Conservation (phyloP, 1,140 invertebrate genomes). For the Caenorhabditis elegans region DNA sequence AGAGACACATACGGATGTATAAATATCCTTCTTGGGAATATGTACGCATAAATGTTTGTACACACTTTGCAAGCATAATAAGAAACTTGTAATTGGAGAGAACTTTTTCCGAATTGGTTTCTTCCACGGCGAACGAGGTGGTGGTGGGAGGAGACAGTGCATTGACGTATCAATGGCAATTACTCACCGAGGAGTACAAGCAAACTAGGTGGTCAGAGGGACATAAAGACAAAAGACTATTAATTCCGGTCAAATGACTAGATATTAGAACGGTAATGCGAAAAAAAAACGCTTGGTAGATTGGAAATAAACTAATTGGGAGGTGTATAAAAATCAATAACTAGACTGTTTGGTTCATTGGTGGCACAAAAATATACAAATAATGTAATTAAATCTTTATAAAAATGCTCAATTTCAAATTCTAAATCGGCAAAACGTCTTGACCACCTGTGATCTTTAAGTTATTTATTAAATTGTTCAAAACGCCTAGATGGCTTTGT, state of each 20-base stretch:
- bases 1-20: conserved; percentile 11
- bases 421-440: too few relatives aligned
- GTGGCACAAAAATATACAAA: too few relatives aligned
- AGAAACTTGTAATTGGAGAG: conserved; percentile 17
- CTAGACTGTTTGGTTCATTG: too few relatives aligned
- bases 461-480: too few relatives aligned
- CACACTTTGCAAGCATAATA: conserved; percentile 26
- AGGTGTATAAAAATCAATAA: too few relatives aligned
- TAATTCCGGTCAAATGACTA: conserved; percentile 19
- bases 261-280: background rate
- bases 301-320: too few relatives aligned
- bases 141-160: background rate
- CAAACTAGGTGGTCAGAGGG: conserved; percentile 7
- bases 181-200: background rate
- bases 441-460: too few relatives aligned
- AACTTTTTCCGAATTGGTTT: background rate
- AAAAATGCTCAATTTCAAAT: too few relatives aligned
- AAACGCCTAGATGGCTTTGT: too few relatives aligned
- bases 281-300: too few relatives aligned
- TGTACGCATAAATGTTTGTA: conserved; percentile 31
- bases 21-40: conserved; percentile 1
- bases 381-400: too few relatives aligned
- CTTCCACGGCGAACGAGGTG: background rate
- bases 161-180: conserved; percentile 14
- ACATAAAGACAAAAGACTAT: background rate